Conservation (phyloP, 2,888 invertebrate genomes). For the Fragum fragum region DNA sequence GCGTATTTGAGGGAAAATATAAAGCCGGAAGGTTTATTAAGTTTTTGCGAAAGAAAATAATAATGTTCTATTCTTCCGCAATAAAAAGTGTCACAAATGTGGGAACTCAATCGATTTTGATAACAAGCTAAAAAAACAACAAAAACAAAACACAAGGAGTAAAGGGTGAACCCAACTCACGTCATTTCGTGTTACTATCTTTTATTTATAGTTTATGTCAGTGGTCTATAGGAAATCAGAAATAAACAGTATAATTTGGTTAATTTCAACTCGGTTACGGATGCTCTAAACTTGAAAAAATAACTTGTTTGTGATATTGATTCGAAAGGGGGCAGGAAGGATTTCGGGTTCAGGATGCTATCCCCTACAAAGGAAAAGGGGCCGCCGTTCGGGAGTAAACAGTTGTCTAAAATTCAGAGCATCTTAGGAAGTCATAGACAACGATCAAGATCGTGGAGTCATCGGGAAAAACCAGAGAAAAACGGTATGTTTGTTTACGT, state of each 20-base stretch:
- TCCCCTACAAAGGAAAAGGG: conserved; percentile 65
- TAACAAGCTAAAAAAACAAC: too few species aligned
- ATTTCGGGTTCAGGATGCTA: conserved; percentile 6
- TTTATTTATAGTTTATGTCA: background rate
- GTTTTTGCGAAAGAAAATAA: too few species aligned
- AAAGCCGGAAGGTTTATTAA: too few species aligned
- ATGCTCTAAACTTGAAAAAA: too few species aligned
- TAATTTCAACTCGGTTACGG: background rate
- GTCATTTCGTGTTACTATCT: conserved; percentile 2
- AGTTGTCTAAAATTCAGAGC: conserved; percentile 57
- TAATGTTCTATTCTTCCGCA: too few species aligned
- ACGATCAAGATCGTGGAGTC: conserved; percentile 44
- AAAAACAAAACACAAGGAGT: background rate
- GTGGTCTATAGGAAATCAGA: background rate
- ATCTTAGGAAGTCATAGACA: conserved; percentile 54
- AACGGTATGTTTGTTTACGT: conserved; percentile 2
- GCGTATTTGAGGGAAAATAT: too few species aligned
- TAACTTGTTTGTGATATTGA: too few species aligned
- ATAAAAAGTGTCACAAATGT: too few species aligned
- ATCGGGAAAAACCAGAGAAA: conserved; percentile 52
- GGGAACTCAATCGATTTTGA: too few species aligned
- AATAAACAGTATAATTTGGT: background rate
- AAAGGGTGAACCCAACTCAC: conserved; percentile 3
- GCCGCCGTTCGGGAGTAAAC: conserved; percentile 56
- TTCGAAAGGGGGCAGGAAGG: background rate